These are phyloP conservation scores for Dugesia japonica DNA, from an alignment of 2,888 invertebrate species.

Conservation along the genomic window DNA sequence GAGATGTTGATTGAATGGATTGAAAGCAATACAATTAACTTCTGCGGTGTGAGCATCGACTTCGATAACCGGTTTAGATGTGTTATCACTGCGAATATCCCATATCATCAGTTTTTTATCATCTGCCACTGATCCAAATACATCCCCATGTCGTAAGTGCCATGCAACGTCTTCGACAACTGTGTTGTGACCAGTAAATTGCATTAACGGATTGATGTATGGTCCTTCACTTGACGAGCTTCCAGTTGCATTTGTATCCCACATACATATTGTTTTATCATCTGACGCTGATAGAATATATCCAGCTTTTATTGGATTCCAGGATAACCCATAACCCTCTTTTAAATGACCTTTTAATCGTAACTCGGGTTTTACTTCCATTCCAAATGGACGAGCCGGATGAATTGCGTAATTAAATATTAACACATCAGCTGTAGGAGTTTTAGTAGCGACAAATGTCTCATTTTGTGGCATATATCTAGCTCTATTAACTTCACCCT, in stretches of 20 bases:
- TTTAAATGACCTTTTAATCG: conserved; percentile 78
- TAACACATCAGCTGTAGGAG: conserved; percentile 30
- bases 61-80: conserved; percentile 86
- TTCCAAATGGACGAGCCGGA: conserved; percentile 25
- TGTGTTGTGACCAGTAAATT: conserved; percentile 27
- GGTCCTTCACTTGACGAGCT: conserved; percentile 58
- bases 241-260: conserved; percentile 78
- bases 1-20: conserved; percentile 95
- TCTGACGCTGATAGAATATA: conserved; percentile 84
- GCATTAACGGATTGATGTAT: background rate
- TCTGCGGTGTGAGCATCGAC: conserved; percentile 98
- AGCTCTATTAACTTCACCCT: conserved; percentile 35
- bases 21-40: conserved; percentile 95
- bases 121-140: conserved; percentile 35
- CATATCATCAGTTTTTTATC: conserved; percentile 34
- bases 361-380: conserved; percentile 26
- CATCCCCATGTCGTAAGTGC: conserved; percentile 30
- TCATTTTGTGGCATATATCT: conserved; percentile 35
- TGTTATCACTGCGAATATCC: conserved; percentile 60
- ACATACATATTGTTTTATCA: conserved; percentile 89
- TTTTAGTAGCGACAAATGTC: conserved; percentile 34
- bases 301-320: conserved; percentile 95
- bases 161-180: conserved; percentile 34
- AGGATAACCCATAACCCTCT: conserved; percentile 88
- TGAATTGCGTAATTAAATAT: conserved; percentile 32